Evolutionary conservation across 2,113 vertebrate genomes (phyloP), one percentile per base, ranked within the genome.

Genomic region (Protobothrops mucrosquamatus): DNA sequence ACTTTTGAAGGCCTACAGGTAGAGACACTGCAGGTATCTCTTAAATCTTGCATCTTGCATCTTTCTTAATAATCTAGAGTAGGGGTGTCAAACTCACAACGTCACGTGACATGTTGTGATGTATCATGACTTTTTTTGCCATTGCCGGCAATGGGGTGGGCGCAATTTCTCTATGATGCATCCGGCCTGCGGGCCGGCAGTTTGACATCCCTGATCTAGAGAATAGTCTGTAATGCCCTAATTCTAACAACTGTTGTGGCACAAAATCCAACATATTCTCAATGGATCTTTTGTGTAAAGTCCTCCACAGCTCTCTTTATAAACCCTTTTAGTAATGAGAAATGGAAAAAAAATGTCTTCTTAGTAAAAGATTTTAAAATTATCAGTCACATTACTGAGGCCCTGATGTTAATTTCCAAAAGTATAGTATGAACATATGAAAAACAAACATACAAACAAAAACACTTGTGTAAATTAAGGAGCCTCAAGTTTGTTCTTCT

Each of bases 121-220:
- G 46, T 48, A 48, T 48, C 46, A 48, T 1, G 1, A 6, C 4
- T 48, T 51, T 51, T 51, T 51, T 51, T 51, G 48, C 8, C 48
- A 51, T 51, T 51, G 48, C 8, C 1, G 48, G 48, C 48, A 51
- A 51, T 51, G 48, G 48, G 48, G 8, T 51, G 48, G 48, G 8
- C 48, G 8, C 48, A 1, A 0, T 48, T 48, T 48, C 7, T 7
- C 1, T 48, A 48, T 48, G 48, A 48, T 48, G 48, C 8, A 8
- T 48, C 48, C 8, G 6, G 8, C 48, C 48, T 6, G 1, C 0
- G 1, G 48, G 48, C 48, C 1, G 8, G 1, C 7, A 51, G 1
- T 51, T 51, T 51, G 48, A 51, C 48, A 51, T 8, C 48, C 48
- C 48, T 51, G 48, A 51, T 51, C 48, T 51, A 69, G 61, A 69